Evolutionary conservation across 2,888 invertebrate species (phyloP).

Genomic region (Dasypogon diadema): DNA sequence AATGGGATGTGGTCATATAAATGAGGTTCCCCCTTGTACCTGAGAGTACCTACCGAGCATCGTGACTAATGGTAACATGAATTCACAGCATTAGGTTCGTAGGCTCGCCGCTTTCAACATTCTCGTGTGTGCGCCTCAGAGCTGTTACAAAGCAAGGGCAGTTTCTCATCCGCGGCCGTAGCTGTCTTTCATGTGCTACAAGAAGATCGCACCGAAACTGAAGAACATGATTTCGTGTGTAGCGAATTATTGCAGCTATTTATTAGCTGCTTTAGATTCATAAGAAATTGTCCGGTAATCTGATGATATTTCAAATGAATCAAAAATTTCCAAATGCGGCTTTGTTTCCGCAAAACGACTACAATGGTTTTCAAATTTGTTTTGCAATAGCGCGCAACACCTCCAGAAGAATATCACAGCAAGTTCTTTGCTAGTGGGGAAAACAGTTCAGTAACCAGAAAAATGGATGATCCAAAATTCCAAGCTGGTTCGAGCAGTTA

Average conservation of each 20-base stretch:
- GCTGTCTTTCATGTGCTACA: slow-evolving; percentile 41
- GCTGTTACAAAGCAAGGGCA: slow-evolving; percentile 1
- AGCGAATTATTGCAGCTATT: slow-evolving; percentile 55
- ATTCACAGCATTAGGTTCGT: slow-evolving; percentile 35
- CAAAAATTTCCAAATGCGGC: too few relatives aligned
- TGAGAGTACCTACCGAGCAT: slow-evolving; percentile 24
- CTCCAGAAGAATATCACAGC: too few relatives aligned
- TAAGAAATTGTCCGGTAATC: neutral
- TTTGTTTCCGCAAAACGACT: too few relatives aligned
- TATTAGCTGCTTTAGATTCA: slow-evolving; percentile 40
- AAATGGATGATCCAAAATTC: too few relatives aligned
- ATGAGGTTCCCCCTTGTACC: slow-evolving; percentile 4
- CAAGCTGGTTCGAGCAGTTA: too few relatives aligned
- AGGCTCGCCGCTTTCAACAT: slow-evolving; percentile 10
- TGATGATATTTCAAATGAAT: too few relatives aligned
- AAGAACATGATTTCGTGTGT: slow-evolving; percentile 51
- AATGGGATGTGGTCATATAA: slow-evolving; percentile 37
- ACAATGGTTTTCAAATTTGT: too few relatives aligned
- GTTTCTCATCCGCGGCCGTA: slow-evolving; percentile 11
- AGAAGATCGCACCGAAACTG: slow-evolving; percentile 51
- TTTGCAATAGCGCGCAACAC: too few relatives aligned
- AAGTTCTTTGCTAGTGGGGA: too few relatives aligned
- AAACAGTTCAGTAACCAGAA: too few relatives aligned
- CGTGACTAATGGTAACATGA: slow-evolving; percentile 54
- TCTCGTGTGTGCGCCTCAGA: slow-evolving; percentile 8